Percentiles rank a stretch among this genome's conserved stretches.
These are phyloP conservation scores for Tenrec ecaudatus DNA, from an alignment of 2,113 vertebrate genomes.

Conservation along the genomic window DNA sequence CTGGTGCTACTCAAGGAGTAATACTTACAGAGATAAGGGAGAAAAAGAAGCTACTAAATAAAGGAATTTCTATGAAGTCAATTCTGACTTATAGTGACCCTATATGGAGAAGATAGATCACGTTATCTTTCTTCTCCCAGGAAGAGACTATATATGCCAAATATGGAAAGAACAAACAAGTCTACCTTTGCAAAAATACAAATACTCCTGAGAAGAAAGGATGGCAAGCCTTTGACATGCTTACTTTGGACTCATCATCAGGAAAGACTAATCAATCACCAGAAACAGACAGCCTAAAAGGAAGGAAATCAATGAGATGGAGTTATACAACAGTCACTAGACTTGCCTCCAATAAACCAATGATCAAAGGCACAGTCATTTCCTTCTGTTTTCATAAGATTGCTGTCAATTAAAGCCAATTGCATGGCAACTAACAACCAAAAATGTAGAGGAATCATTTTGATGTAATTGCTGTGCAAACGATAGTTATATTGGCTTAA, in stretches of 20 bases:
- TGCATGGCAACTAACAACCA: neutral
- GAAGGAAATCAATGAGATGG: neutral
- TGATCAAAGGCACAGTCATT: neutral
- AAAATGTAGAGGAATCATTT: neutral
- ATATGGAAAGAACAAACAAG: neutral
- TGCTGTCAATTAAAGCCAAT: neutral
- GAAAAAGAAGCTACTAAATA: neutral
- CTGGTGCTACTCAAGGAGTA: neutral
- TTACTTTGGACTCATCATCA: neutral
- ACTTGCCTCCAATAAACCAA: neutral
- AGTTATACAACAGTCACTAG: neutral
- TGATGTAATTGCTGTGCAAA: neutral
- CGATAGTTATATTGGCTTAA: conserved; percentile 5
- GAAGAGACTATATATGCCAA: neutral
- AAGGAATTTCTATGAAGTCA: neutral
- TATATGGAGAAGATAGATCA: neutral
- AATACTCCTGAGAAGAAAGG: neutral
- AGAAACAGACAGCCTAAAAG: neutral
- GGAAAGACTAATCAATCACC: neutral
- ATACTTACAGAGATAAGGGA: neutral
- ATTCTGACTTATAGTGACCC: neutral
- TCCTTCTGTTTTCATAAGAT: neutral
- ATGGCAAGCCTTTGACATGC: neutral
- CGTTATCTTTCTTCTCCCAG: neutral
- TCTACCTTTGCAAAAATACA: neutral